These are phyloP conservation scores for Eolophus roseicapilla DNA, from an alignment of 2,113 vertebrate genomes.

Conservation along the genomic window DNA sequence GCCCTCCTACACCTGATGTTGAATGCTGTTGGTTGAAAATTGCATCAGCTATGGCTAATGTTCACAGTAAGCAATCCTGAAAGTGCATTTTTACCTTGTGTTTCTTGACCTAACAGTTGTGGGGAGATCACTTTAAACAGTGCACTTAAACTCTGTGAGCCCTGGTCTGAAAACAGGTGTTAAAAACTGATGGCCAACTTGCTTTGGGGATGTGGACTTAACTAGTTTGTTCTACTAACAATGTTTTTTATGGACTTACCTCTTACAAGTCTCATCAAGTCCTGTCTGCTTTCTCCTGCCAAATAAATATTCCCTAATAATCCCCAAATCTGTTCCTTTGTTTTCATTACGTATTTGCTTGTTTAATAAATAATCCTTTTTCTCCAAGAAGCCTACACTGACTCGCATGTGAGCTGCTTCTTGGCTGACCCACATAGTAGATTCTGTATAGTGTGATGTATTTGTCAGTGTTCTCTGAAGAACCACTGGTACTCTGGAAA, in stretches of 20 bases:
- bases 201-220: not conserved
- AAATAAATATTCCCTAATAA: slow-evolving; percentile 20
- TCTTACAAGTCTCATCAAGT: not conserved
- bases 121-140: not conserved
- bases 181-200: not conserved
- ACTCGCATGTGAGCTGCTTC: not conserved
- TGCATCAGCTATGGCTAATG: not conserved
- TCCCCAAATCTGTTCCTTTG: not conserved
- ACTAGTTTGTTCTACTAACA: not conserved
- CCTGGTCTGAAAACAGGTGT: not conserved
- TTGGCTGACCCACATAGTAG: not conserved
- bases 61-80: not conserved
- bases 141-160: not conserved
- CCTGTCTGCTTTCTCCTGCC: not conserved
- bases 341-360: not conserved
- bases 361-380: not conserved
- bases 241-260: not conserved
- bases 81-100: not conserved
- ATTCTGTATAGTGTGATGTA: not conserved
- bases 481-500: not conserved
- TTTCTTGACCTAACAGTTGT: not conserved
- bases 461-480: not conserved
- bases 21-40: not conserved
- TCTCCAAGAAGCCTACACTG: not conserved
- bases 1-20: not conserved